phyloP scores from a whole-genome alignment of 2,888 invertebrate genomes.

The Clitarchus hookeri region DNA sequence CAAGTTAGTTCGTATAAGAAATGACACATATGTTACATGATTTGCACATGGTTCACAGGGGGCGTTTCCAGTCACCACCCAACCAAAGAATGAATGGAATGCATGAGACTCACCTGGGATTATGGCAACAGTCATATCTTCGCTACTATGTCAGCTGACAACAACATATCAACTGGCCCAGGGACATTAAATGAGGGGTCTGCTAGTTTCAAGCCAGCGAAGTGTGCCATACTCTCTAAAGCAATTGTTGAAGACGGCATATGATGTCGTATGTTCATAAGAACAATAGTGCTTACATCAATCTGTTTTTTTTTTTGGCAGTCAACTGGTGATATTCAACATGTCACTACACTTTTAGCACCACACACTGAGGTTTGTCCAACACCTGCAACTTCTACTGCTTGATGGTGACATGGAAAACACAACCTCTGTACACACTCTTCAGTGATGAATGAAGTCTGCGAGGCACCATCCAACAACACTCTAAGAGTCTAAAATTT shows the following conservation, averaged over 20 bases:
- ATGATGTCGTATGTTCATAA: background rate
- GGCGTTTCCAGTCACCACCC: background rate
- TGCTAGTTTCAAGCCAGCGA: background rate
- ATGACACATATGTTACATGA: background rate
- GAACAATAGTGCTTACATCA: background rate
- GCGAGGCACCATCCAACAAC: background rate
- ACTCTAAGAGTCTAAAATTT: background rate
- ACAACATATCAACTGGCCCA: background rate
- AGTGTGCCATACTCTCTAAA: background rate
- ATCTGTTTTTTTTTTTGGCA: background rate
- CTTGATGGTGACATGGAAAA: background rate
- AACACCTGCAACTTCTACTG: background rate
- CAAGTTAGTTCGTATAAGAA: background rate
- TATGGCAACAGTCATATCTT: background rate
- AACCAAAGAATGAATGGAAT: background rate
- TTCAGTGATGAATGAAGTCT: constrained; percentile 6
- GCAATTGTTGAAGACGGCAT: background rate
- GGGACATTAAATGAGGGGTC: background rate
- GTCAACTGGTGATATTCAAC: background rate
- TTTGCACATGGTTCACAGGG: background rate
- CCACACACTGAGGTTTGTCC: background rate
- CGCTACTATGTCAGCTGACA: background rate
- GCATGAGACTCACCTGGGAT: background rate
- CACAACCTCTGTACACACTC: background rate
- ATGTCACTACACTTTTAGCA: background rate